Percentiles rank a stretch among this genome's conserved stretches.
These are phyloP conservation scores for Galaxea fascicularis DNA, from an alignment of 92 coral and sea anemone species.

Conservation along the genomic window DNA sequence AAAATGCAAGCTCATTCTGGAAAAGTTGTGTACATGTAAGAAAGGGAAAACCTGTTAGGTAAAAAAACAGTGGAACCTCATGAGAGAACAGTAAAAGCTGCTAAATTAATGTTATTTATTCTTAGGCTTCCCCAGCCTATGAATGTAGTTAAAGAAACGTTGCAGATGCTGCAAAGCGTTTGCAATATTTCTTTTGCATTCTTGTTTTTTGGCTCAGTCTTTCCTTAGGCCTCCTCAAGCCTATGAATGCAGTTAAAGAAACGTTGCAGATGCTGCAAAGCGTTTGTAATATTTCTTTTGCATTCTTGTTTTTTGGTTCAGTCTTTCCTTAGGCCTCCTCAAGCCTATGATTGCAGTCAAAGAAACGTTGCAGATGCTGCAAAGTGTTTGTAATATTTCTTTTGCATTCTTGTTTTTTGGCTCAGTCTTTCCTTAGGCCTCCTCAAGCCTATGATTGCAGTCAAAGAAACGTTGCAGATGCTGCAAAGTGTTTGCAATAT, in stretches of 20 bases:
- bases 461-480: neutral
- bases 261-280: neutral
- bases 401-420: neutral
- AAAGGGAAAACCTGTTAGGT: neutral
- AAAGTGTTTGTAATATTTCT: slow-evolving; percentile 4
- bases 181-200: slow-evolving; percentile 10
- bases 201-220: neutral
- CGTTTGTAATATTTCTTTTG: slow-evolving; percentile 15
- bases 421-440: neutral
- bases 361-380: neutral
- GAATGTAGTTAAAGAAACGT: slow-evolving; percentile 16
- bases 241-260: slow-evolving; percentile 31
- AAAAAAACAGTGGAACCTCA: slow-evolving; percentile 2
- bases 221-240: slow-evolving; percentile 26
- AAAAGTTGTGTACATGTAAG: neutral
- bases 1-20: slow-evolving; percentile 16
- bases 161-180: neutral
- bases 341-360: slow-evolving; percentile 37
- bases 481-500: neutral
- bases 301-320: neutral
- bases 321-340: neutral
- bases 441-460: slow-evolving; percentile 36
- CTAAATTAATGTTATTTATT: neutral
- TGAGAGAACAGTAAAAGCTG: neutral
- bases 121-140: slow-evolving; percentile 16